Conservation (phyloP, 2,888 invertebrate genomes). For the Subacronicta megacephala region DNA sequence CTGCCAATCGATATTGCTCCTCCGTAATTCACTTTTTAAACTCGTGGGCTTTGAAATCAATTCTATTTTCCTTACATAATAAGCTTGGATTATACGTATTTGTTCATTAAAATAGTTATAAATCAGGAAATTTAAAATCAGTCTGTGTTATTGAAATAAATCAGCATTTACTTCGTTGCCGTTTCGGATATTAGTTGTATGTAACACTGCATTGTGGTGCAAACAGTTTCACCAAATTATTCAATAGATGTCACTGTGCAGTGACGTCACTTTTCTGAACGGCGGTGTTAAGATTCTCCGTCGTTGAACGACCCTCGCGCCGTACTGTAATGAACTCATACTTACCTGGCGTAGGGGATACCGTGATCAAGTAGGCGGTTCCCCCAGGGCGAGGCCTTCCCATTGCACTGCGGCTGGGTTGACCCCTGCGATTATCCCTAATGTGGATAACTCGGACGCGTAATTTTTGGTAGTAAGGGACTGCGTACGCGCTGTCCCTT, state of each 20-base stretch:
- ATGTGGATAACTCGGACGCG: conserved; percentile 1
- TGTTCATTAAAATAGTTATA: no score
- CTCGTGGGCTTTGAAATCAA: no score
- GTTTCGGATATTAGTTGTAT: no score
- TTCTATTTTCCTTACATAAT: no score
- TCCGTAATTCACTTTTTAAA: no score
- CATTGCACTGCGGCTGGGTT: neutral
- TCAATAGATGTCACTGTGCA: neutral
- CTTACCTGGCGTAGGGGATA: conserved; percentile 1
- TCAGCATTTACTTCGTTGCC: no score
- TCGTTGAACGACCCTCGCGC: conserved; percentile 12
- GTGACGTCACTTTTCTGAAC: neutral
- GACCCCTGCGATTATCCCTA: conserved; percentile 1
- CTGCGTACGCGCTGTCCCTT: neutral
- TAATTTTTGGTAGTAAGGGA: neutral
- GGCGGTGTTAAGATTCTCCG: conserved; percentile 18
- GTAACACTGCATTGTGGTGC: no score
- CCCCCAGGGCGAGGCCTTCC: conserved; percentile 20
- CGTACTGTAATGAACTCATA: neutral
- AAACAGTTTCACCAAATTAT: neutral
- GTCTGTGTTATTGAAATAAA: no score
- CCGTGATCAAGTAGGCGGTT: conserved; percentile 10
- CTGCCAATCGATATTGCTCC: no score
- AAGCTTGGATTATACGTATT: no score
- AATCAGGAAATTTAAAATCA: no score